A percentile compares a stretch with the other conserved stretches of the same genome.
These are phyloP conservation scores for Gallinago jamesoni DNA, from an alignment of 2,113 vertebrate species.

Conservation along the genomic window DNA sequence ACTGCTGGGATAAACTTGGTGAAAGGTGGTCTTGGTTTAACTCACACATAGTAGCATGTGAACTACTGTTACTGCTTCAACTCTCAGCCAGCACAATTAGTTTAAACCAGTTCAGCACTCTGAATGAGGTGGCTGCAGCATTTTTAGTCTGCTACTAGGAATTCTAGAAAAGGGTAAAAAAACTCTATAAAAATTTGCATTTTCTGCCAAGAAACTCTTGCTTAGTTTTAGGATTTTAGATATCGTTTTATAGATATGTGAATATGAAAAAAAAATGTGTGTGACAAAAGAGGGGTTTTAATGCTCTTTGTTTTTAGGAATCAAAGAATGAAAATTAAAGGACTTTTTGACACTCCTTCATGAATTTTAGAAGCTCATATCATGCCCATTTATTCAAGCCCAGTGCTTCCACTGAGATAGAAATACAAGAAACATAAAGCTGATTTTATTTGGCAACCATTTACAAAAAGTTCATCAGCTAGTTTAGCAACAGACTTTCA, in stretches of 20 bases:
- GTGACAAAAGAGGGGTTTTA: neutral
- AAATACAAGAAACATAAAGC: neutral
- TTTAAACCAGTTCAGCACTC: neutral
- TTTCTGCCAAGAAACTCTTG: neutral
- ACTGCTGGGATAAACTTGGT: neutral
- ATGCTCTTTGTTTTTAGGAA: neutral
- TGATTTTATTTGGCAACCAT: too few relatives aligned
- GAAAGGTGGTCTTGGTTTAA: neutral
- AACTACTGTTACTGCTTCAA: neutral
- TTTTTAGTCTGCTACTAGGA: neutral
- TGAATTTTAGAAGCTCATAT: neutral
- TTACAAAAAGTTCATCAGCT: neutral
- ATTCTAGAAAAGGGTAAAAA: neutral
- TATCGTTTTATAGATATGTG: neutral
- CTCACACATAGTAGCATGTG: neutral
- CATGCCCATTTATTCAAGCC: neutral
- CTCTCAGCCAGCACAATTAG: neutral
- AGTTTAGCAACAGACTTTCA: neutral
- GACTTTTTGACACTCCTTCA: neutral
- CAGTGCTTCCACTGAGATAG: neutral
- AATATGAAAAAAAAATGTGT: neutral
- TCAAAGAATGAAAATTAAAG: neutral
- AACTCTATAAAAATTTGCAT: neutral
- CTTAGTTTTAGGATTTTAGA: neutral
- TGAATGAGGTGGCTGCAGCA: neutral